phyloP scores from a whole-genome alignment of 2,113 vertebrate genomes.

The Fukomys damarensis region DNA sequence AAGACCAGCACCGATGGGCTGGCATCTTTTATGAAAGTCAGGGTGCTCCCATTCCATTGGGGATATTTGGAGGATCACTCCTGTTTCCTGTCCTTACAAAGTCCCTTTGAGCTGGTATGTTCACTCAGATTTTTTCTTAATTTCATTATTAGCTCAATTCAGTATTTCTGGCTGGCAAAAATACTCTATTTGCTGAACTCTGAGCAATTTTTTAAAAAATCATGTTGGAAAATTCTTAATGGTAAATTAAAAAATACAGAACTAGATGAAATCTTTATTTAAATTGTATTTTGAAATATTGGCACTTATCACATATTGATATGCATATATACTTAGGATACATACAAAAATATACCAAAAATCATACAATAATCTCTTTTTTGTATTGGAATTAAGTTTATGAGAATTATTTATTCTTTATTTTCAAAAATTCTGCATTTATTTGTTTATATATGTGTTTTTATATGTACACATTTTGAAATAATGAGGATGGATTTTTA shows the following conservation, averaged over 20 bases:
- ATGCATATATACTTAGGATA: neutral
- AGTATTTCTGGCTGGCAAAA: neutral
- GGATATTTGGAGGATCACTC: neutral
- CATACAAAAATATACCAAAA: neutral
- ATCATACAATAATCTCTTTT: neutral
- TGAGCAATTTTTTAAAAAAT: neutral
- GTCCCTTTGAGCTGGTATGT: neutral
- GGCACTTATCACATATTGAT: neutral
- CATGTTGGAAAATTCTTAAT: neutral
- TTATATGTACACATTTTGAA: neutral
- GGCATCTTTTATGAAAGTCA: neutral
- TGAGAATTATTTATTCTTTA: neutral
- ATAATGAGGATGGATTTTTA: neutral
- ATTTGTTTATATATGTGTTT: neutral
- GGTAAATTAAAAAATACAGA: neutral
- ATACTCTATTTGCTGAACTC: neutral
- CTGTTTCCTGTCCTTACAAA: neutral
- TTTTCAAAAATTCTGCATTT: no score
- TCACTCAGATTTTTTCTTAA: neutral
- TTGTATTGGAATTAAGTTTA: neutral
- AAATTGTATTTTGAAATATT: neutral
- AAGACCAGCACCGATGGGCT: neutral
- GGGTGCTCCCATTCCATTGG: neutral
- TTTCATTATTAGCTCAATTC: neutral
- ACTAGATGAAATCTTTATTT: neutral